These are phyloP conservation scores for Lasioglossum leucozonium DNA, from an alignment of 2,888 invertebrate genomes.

Conservation along the genomic window DNA sequence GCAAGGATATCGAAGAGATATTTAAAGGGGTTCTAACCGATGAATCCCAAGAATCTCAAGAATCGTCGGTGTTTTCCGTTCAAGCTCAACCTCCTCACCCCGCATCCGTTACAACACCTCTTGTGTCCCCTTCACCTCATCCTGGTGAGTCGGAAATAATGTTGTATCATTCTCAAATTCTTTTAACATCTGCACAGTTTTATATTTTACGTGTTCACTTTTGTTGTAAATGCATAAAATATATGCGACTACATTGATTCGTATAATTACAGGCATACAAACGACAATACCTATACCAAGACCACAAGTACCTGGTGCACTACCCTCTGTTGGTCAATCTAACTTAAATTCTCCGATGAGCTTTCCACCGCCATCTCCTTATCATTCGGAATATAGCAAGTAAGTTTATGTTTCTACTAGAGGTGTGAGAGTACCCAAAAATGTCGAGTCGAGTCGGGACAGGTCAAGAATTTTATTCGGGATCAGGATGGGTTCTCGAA, in stretches of 20 bases:
- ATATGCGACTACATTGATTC: no score
- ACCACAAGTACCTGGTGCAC: conserved; percentile 84
- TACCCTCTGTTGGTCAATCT: conserved; percentile 85
- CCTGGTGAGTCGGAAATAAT: conserved; percentile 72
- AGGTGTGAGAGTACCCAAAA: neutral
- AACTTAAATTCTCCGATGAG: conserved; percentile 89
- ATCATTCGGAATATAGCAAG: conserved; percentile 93
- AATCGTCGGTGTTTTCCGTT: conserved; percentile 87
- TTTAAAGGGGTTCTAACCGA: conserved; percentile 96
- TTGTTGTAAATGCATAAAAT: no score
- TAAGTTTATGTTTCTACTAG: conserved; percentile 84
- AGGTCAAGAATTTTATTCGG: no score
- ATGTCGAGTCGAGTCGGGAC: no score
- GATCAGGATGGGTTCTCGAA: no score
- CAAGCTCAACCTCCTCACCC: conserved; percentile 79
- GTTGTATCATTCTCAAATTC: no score
- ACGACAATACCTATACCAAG: conserved; percentile 76
- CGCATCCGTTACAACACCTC: conserved; percentile 79
- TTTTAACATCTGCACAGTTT: no score
- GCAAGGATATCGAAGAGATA: conserved; percentile 96
- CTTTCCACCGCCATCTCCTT: conserved; percentile 91
- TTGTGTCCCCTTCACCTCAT: conserved; percentile 83
- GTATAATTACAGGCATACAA: conserved; percentile 62
- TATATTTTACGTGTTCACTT: no score
- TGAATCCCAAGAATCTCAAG: conserved; percentile 92